Base-by-base conservation (phyloP, 1,140 invertebrate genomes). In the Nautilus pompilius region DNA sequence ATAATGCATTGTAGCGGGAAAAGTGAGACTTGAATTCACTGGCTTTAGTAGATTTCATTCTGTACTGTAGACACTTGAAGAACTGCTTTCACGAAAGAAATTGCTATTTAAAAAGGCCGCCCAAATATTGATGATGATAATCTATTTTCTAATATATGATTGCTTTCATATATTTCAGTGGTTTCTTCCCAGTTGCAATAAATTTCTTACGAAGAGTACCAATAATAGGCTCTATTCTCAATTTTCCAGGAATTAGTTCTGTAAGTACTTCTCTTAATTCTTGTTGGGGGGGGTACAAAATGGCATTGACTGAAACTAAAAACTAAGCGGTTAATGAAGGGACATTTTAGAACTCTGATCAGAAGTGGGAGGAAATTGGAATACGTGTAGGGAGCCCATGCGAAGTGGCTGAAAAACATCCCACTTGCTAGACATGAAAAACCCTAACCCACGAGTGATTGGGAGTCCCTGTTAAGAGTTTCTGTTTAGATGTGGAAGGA, bases 161-260 rank as follows among this genome's bases (percentile, higher is more conserved):
- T 10, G 13, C 13, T 41, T 10, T 41, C 13, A 41, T 41, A 41
- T 41, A 41, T 49, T 81, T 79, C 73, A 88, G 87, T 79, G 88
- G 88, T 26, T 90, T 89, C 73, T 85, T 90, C 72, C 88, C 89
- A 26, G 86, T 87, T 53, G 87, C 84, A 45, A 80, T 89, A n/a
- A 87, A 87, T 73, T 89, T 90, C 74, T 75, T 89, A 56, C 74
- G 87, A 71, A 75, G 87, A 69, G 81, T 90, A 63, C 89, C 88
- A 58, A 82, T 89, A 22, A 72, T 90, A 61, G 87, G 88, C 45
- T 83, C 79, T 17, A 60, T 89, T 32, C 78, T 89, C 22, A 86
- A 84, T 74, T 70, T 89, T 36, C 88, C 88, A 3, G 82, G 85
- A 24, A 86, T 89, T 60, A 84, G 85, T 74, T 81, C 82, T 68